Percentiles rank a stretch among this genome's conserved stretches.
Evolutionary conservation across 2,113 vertebrate species (phyloP).

Genomic region (Brevimyrus niger): DNA sequence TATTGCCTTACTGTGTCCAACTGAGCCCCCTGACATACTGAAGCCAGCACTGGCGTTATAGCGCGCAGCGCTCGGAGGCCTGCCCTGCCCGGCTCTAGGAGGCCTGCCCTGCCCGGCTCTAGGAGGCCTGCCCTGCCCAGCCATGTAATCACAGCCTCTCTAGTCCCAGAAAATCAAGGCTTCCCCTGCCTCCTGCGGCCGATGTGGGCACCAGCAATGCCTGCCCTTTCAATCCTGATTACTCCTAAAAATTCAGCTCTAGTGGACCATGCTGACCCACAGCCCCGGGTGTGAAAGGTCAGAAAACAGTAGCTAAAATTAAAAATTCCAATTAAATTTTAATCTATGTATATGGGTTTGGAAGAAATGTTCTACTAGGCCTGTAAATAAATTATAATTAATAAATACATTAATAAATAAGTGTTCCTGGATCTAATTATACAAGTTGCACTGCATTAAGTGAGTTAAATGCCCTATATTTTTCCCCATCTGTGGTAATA

Average conservation of each 20-base stretch:
- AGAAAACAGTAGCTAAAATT: neutral
- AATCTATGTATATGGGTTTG: neutral
- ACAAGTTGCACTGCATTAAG: slow-evolving; percentile 2
- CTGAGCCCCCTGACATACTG: neutral
- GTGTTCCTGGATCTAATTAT: slow-evolving; percentile 1
- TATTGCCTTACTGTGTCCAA: neutral
- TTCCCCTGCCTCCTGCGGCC: neutral
- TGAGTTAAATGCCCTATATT: slow-evolving; percentile 1
- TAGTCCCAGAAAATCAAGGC: neutral
- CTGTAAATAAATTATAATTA: slow-evolving; percentile 2
- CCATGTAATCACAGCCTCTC: neutral
- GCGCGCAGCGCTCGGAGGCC: neutral
- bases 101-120: neutral
- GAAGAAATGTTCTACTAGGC: neutral
- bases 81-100: neutral
- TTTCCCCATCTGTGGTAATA: slow-evolving; percentile 1
- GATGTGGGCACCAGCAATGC: neutral
- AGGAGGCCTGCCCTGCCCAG: neutral
- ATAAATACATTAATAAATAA: slow-evolving; percentile 8
- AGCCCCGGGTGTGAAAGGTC: neutral
- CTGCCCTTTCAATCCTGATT: neutral
- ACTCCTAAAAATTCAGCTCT: neutral
- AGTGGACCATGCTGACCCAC: neutral
- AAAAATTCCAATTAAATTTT: neutral
- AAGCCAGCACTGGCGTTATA: neutral